A percentile compares a stretch with the other conserved stretches of the same genome.
These are phyloP conservation scores for Characodon lateralis DNA, from an alignment of 2,797 vertebrate species.

Conservation along the genomic window DNA sequence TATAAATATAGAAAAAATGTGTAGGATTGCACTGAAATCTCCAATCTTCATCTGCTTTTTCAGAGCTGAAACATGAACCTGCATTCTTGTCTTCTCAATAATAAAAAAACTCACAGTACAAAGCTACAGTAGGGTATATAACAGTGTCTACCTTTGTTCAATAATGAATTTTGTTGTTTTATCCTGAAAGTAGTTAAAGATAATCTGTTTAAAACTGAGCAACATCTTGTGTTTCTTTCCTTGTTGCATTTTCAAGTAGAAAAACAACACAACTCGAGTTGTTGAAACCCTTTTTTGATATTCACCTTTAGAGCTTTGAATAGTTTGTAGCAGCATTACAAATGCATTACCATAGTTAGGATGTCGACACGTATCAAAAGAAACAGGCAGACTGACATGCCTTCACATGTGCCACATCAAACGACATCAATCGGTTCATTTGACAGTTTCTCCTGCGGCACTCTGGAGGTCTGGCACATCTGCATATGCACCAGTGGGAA, in stretches of 20 bases:
- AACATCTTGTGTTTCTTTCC: neutral
- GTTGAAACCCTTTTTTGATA: neutral
- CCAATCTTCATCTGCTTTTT: no score
- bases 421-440: conserved; percentile 22
- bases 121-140: no score
- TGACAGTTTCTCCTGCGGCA: conserved; percentile 22
- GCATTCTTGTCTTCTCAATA: no score
- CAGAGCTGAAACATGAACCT: no score
- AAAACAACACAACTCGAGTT: neutral
- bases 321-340: neutral
- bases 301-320: neutral
- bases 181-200: neutral
- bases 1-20: no score
- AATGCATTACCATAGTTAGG: conserved; percentile 6
- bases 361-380: conserved; percentile 20
- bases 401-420: conserved; percentile 39
- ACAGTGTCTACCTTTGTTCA: neutral
- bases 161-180: neutral
- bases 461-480: conserved; percentile 24
- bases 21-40: no score
- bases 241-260: neutral
- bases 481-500: conserved; percentile 29
- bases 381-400: conserved; percentile 20
- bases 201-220: neutral
- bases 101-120: no score